Evolutionary conservation across 2,113 vertebrate genomes (phyloP).

Genomic region (Python bivittatus): DNA sequence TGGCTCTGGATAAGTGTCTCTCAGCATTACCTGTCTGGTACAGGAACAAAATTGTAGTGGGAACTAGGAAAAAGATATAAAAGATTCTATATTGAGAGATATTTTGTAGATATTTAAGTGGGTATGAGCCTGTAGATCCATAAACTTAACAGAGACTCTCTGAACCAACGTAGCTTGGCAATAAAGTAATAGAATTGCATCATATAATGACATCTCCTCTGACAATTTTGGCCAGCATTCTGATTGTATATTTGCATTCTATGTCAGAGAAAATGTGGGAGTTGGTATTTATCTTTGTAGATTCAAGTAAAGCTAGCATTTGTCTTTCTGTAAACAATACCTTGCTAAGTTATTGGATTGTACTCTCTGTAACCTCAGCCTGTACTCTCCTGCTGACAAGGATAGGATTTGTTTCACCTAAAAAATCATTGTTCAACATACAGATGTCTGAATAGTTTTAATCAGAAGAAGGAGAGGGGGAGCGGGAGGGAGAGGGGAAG

Average conservation of each 20-base stretch:
- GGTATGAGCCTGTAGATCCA: background rate
- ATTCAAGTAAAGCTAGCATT: background rate
- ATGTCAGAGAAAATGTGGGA: background rate
- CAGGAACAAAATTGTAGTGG: background rate
- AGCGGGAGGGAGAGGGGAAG: background rate
- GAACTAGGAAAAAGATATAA: background rate
- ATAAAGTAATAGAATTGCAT: background rate
- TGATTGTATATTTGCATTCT: conserved; percentile 3
- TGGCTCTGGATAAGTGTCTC: background rate
- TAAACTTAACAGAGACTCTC: background rate
- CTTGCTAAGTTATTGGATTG: conserved; percentile 23
- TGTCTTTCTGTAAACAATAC: conserved; percentile 3
- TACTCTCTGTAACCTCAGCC: background rate
- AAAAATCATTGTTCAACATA: background rate
- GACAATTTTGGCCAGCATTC: background rate
- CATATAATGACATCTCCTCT: background rate
- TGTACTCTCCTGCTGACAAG: background rate
- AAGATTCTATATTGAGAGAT: background rate
- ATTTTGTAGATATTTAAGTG: background rate
- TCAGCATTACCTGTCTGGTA: background rate
- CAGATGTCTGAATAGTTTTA: background rate
- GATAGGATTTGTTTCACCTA: background rate
- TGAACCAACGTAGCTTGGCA: background rate
- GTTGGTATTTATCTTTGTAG: background rate
- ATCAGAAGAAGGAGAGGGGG: background rate